Percentiles rank a stretch among this genome's conserved stretches.
phyloP scores from a whole-genome alignment of 35 echinoderm and acorn worm species.

The Hemicentrotus pulcherrimus region DNA sequence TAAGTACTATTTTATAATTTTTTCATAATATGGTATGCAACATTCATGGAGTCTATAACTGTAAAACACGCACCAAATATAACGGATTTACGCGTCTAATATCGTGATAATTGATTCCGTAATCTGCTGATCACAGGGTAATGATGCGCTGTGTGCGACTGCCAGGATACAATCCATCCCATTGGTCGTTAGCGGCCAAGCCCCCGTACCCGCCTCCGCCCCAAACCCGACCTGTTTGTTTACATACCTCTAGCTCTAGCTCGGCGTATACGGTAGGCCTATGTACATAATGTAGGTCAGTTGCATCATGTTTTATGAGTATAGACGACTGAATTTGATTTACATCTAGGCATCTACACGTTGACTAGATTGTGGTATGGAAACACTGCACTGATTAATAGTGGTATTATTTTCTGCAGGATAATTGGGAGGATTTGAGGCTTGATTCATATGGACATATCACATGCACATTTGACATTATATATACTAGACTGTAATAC shows the following conservation, averaged over 20 bases:
- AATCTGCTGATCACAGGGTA: not conserved
- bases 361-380: too few relatives aligned
- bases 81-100: not conserved
- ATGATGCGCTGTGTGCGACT: not conserved
- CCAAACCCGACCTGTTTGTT: not conserved
- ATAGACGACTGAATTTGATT: too few relatives aligned
- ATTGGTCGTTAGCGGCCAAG: not conserved
- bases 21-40: not conserved
- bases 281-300: not conserved
- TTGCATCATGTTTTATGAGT: too few relatives aligned
- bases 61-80: not conserved
- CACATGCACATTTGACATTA: too few relatives aligned
- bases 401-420: too few relatives aligned
- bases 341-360: too few relatives aligned
- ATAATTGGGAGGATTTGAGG: too few relatives aligned
- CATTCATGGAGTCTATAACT: not conserved
- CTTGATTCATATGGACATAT: too few relatives aligned
- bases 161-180: not conserved
- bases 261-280: too few relatives aligned
- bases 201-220: not conserved
- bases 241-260: too few relatives aligned
- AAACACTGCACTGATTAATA: too few relatives aligned
- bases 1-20: not conserved
- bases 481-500: too few relatives aligned
- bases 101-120: not conserved